These are phyloP conservation scores for Mustela nigripes DNA, from an alignment of 2,113 vertebrate genomes.

Conservation along the genomic window DNA sequence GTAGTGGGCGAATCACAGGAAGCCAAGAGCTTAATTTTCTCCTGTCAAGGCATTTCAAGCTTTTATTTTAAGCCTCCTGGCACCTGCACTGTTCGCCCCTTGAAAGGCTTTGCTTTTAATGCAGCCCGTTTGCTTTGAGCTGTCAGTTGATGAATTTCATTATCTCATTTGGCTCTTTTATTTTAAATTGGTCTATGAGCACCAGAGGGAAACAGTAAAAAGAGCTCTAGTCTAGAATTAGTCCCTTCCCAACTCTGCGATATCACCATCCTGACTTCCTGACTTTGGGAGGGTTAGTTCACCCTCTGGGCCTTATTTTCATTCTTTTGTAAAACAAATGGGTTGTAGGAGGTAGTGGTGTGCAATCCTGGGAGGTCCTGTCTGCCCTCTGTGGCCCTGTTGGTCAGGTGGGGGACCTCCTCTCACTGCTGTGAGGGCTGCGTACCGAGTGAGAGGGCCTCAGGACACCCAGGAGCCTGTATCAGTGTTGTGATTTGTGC, in stretches of 20 bases:
- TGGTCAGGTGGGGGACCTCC: not conserved
- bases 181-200: not conserved
- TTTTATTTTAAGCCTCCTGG: not conserved
- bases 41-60: not conserved
- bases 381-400: not conserved
- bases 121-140: not conserved
- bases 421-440: too few species aligned
- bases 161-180: conserved; percentile 1
- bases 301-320: not conserved
- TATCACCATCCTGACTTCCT: not conserved
- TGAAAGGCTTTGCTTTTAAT: conserved; percentile 27
- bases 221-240: not conserved
- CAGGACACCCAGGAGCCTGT: not conserved
- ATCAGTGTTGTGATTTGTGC: not conserved
- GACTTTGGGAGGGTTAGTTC: not conserved
- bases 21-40: not conserved
- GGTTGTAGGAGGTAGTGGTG: not conserved
- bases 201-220: not conserved
- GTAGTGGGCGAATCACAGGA: not conserved
- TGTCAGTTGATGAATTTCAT: conserved; percentile 3
- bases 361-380: not conserved
- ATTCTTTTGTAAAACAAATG: not conserved
- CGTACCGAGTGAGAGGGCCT: not conserved
- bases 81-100: not conserved
- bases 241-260: not conserved